Evolutionary conservation across 2,888 invertebrate species (phyloP).

Genomic region (Oligia fasciuncula): DNA sequence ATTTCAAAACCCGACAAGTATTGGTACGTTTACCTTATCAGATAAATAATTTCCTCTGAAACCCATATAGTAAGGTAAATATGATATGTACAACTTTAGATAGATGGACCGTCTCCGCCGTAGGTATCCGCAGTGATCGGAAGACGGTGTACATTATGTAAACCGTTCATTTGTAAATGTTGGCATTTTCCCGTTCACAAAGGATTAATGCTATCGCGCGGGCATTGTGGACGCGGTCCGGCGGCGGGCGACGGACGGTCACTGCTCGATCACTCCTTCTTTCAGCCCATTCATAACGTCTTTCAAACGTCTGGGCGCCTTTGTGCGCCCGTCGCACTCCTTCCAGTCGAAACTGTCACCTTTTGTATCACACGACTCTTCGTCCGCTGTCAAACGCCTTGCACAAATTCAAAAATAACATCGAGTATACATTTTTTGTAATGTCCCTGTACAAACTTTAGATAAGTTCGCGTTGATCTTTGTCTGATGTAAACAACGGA

Average conservation of each 20-base stretch:
- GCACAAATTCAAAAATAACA: slow-evolving; percentile 90
- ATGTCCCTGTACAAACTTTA: slow-evolving; percentile 85
- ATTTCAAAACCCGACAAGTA: no score
- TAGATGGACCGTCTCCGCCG: slow-evolving; percentile 20
- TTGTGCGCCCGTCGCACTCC: slow-evolving; percentile 82
- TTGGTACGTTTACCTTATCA: neutral
- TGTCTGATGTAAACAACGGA: slow-evolving; percentile 88
- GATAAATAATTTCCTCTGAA: neutral
- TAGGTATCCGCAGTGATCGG: slow-evolving; percentile 55
- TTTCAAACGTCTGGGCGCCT: slow-evolving; percentile 84
- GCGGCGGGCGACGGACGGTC: slow-evolving; percentile 71
- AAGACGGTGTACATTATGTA: slow-evolving; percentile 65
- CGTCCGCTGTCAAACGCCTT: slow-evolving; percentile 89
- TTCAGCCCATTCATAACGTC: slow-evolving; percentile 87
- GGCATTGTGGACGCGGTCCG: slow-evolving; percentile 70
- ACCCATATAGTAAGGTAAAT: slow-evolving; percentile 9
- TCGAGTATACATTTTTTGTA: slow-evolving; percentile 84
- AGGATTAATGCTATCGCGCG: slow-evolving; percentile 78
- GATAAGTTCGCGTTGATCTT: slow-evolving; percentile 87
- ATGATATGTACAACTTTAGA: slow-evolving; percentile 24
- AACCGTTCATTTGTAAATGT: slow-evolving; percentile 69
- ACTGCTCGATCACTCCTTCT: slow-evolving; percentile 88
- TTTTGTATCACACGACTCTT: slow-evolving; percentile 82
- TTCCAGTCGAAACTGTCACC: slow-evolving; percentile 85
- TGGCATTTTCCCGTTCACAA: slow-evolving; percentile 71